These are phyloP conservation scores for Aricia agestis DNA, from an alignment of 1,140 invertebrate species.

Conservation along the genomic window DNA sequence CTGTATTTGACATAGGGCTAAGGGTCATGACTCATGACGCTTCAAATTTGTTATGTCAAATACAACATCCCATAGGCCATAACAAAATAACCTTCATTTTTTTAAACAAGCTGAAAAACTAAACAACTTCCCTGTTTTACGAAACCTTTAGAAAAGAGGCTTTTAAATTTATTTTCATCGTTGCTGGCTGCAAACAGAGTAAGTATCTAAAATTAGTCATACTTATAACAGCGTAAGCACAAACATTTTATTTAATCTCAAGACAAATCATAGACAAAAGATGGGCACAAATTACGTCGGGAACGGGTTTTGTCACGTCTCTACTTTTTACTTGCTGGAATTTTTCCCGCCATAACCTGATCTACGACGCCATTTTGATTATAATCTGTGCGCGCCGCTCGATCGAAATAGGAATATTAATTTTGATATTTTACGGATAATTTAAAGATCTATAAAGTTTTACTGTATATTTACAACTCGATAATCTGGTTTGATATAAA, in stretches of 20 bases:
- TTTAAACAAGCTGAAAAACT: too few relatives aligned
- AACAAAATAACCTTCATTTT: too few relatives aligned
- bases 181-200: too few relatives aligned
- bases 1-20: too few relatives aligned
- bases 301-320: constrained; percentile 55
- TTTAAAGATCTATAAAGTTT: neutral
- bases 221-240: neutral
- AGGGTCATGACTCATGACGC: too few relatives aligned
- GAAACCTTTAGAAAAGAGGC: too few relatives aligned
- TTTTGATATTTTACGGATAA: neutral
- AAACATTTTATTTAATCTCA: constrained; percentile 16
- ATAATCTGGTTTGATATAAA: too few relatives aligned
- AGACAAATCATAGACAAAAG: constrained; percentile 50
- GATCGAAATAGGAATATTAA: constrained; percentile 1
- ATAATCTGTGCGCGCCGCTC: constrained; percentile 29
- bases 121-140: too few relatives aligned
- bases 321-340: constrained; percentile 43
- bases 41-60: too few relatives aligned
- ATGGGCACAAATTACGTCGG: constrained; percentile 52
- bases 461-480: too few relatives aligned
- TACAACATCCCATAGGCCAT: too few relatives aligned
- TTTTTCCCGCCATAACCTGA: constrained; percentile 64
- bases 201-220: neutral
- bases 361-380: constrained; percentile 60
- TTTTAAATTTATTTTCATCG: too few relatives aligned